Base-by-base conservation (phyloP, 2,888 invertebrate species). In the Norana najaformis region DNA sequence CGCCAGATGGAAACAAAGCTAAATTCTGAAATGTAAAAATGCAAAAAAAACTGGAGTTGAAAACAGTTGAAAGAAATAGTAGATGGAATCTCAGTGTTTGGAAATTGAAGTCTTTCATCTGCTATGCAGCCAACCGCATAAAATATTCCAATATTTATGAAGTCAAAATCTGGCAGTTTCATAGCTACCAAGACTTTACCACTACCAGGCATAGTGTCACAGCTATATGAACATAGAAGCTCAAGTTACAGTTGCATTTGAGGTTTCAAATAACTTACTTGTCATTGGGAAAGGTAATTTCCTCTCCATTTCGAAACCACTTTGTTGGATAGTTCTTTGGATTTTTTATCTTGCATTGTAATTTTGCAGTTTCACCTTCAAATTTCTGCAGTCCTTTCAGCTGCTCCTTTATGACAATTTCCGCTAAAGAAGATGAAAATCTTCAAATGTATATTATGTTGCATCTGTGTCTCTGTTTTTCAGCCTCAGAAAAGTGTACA, bases 361-460 rank as follows among this genome's bases (percentile, higher is more conserved):
- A 95, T 20, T 98, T 97, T 38, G 98, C 96, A 94, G 97, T 98
- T 93, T 99, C 98, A 93, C 98, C 96, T 95, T 99, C 99, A 93
- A 98, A 96, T 91, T 97, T 97, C 93, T 97, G 97, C 47, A 97
- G 97, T 95, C 99, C 98, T 95, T 98, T 98, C 91, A 99, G 96
- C 91, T 95, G 98, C 96, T 99, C 99, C 95, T 98, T 98, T 96
- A 99, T 99, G 94, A 98, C 97, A 95, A 99, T 99, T 95, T 97
- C 97, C 95, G 99, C 98, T 98, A 94, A 38, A n/a, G n/a, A 69
- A 69, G 69, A 69, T 53, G 2, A 69, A 69, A 47, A 69, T 69
- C n/a, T 0, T n/a, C n/a, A 69, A 8, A 30, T n/a, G 23, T 23
- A 23, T 6, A n/a, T n/a, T n/a, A n/a, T n/a, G n/a, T n/a, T 69